Percentiles rank a stretch among this genome's conserved stretches.
Conservation (phyloP, 2,113 vertebrate genomes). For the Mustela lutreola region DNA sequence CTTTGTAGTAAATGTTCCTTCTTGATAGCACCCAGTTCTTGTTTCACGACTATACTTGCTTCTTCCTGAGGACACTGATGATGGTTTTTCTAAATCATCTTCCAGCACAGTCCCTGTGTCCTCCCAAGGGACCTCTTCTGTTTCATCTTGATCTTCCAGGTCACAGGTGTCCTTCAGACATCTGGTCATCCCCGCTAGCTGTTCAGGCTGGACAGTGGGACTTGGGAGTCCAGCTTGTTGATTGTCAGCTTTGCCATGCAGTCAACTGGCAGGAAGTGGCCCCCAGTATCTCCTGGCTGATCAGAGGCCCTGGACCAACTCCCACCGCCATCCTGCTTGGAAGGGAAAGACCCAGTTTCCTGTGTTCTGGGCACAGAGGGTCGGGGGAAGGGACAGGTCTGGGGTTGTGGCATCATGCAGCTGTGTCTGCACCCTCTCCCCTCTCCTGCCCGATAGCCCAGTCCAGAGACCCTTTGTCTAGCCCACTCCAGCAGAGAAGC, state of each 20-base stretch:
- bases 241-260: accelerated
- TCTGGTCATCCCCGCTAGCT: not conserved
- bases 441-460: not conserved
- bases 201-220: not conserved
- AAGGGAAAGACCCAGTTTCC: not conserved
- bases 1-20: not conserved
- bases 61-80: not conserved
- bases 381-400: not conserved
- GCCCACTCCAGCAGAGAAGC: not conserved
- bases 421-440: too few species aligned
- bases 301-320: too few species aligned
- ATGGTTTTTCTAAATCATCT: not conserved
- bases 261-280: not conserved
- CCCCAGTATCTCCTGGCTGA: too few species aligned
- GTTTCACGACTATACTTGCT: not conserved
- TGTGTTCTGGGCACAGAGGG: not conserved
- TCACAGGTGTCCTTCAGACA: not conserved
- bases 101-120: not conserved
- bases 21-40: not conserved
- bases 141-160: not conserved
- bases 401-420: not conserved
- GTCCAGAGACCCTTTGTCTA: not conserved
- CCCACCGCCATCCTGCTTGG: not conserved
- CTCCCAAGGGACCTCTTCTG: not conserved
- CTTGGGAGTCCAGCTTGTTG: not conserved